Evolutionary conservation across 1,140 invertebrate species (phyloP).

Genomic region (Aphelinus certus): DNA sequence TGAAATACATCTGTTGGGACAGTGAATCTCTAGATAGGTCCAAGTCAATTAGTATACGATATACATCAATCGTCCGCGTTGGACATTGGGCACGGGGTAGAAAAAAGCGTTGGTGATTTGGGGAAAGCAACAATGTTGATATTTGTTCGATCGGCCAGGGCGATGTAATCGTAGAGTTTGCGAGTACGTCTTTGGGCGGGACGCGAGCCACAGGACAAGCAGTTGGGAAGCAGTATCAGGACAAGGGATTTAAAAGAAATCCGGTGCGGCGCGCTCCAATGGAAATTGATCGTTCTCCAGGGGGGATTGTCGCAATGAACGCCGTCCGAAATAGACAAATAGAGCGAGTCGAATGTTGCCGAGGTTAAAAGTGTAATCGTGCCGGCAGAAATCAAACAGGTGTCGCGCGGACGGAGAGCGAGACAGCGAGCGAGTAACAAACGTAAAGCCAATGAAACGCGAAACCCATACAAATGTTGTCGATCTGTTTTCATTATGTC

Average conservation of each 20-base stretch:
- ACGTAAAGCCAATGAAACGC: constrained; percentile 44
- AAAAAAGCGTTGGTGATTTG: no score
- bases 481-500: constrained; percentile 63
- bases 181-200: no score
- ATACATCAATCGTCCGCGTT: no score
- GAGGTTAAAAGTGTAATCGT: constrained; percentile 27
- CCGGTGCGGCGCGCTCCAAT: constrained; percentile 44
- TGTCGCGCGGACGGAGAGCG: constrained; percentile 37
- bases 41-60: no score
- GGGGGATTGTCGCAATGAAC: constrained; percentile 37
- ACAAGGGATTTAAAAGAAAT: constrained; percentile 55
- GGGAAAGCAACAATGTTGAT: no score
- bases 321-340: constrained; percentile 55
- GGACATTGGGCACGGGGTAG: no score
- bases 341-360: constrained; percentile 41
- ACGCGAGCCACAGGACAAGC: no score
- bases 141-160: no score
- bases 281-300: constrained; percentile 56
- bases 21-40: no score
- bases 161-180: no score
- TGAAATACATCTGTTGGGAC: no score
- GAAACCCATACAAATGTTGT: constrained; percentile 54
- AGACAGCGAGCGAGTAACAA: background rate
- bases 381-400: constrained; percentile 53
- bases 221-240: no score